Conservation (phyloP, 2,797 vertebrate species). For the Sebastes variabilis region DNA sequence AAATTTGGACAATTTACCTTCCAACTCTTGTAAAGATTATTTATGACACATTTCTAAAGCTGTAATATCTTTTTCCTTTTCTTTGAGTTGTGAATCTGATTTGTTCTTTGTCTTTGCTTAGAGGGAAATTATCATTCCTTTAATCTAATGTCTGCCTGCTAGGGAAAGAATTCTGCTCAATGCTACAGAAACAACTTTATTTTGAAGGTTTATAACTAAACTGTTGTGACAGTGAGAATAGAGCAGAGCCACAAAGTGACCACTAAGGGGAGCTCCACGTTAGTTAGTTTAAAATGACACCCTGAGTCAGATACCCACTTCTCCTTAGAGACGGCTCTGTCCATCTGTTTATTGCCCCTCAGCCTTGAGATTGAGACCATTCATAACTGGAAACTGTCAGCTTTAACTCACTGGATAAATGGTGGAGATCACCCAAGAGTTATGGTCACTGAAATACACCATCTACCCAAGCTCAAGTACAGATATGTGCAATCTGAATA, state of each 20-base stretch:
- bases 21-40: not conserved
- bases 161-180: not conserved
- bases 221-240: not conserved
- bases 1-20: not conserved
- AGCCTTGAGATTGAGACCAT: conserved; percentile 15
- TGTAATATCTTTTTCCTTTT: too few species aligned
- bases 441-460: conserved; percentile 32
- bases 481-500: not conserved
- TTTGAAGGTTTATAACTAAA: not conserved
- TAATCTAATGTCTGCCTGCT: too few species aligned
- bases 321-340: not conserved
- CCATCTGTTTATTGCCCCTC: conserved; percentile 31
- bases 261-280: conserved; percentile 47
- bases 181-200: not conserved
- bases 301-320: not conserved
- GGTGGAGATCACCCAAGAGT: not conserved
- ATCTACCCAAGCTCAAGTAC: not conserved
- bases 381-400: conserved; percentile 25
- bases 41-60: too few species aligned
- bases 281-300: not conserved
- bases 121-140: too few species aligned
- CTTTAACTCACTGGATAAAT: conserved; percentile 6
- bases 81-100: too few species aligned
- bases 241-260: not conserved
- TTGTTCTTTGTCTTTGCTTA: too few species aligned